Conservation (phyloP, 2,113 vertebrate genomes). For the Salminus brasiliensis region DNA sequence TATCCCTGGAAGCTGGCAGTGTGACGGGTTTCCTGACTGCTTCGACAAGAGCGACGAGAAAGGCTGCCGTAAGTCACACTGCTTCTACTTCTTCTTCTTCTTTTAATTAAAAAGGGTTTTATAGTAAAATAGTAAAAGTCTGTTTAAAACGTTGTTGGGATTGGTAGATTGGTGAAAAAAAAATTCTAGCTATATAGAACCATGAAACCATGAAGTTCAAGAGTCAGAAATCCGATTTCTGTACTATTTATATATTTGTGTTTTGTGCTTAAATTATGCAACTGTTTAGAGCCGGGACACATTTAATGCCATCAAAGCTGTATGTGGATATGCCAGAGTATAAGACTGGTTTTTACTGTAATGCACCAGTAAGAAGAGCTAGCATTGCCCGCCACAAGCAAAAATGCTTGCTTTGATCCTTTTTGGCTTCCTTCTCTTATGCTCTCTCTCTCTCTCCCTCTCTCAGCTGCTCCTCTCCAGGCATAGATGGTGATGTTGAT, state of each 20-base stretch:
- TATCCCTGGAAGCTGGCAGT: slow-evolving; percentile 91
- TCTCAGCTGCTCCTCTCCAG: slow-evolving; percentile 13
- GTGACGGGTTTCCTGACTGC: slow-evolving; percentile 90
- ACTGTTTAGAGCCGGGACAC: slow-evolving; percentile 51
- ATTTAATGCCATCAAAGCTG: slow-evolving; percentile 66
- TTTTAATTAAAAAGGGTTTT: no score
- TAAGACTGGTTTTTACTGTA: slow-evolving; percentile 62
- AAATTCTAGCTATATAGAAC: no score
- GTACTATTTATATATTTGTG: no score
- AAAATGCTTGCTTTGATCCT: slow-evolving; percentile 67
- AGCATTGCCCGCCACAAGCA: slow-evolving; percentile 57
- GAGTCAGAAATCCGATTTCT: no score
- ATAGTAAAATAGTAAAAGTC: no score
- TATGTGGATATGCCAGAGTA: slow-evolving; percentile 51
- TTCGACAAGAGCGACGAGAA: slow-evolving; percentile 94
- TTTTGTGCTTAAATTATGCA: no score
- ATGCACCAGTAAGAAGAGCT: slow-evolving; percentile 52
- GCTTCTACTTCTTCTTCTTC: not conserved
- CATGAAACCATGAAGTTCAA: no score
- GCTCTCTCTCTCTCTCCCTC: not conserved
- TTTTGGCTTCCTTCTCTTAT: slow-evolving; percentile 37
- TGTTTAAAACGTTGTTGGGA: no score
- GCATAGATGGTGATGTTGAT: slow-evolving; percentile 12
- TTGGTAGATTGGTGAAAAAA: no score
- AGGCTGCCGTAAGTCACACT: slow-evolving; percentile 90